A percentile compares a stretch with the other conserved stretches of the same genome.
Evolutionary conservation across 1,140 invertebrate genomes (phyloP).

Genomic region (Ooceraea biroi): DNA sequence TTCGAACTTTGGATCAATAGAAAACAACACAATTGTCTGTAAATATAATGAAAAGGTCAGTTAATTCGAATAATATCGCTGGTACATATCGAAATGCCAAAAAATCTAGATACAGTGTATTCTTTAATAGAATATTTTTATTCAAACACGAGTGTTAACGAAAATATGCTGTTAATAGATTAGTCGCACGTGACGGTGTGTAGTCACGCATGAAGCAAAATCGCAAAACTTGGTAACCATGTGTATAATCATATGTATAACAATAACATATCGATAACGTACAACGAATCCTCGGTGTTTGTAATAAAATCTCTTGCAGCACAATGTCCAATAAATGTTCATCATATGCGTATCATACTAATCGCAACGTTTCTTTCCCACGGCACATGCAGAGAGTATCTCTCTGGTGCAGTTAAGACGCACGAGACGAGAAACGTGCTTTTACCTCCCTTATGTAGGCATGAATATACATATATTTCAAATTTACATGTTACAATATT

Average conservation of each 20-base stretch:
- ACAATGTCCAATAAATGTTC: slow-evolving; percentile 34
- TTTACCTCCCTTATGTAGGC: slow-evolving; percentile 32
- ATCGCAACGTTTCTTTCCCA: slow-evolving; percentile 36
- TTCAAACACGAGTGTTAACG: slow-evolving; percentile 61
- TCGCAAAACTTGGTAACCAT: slow-evolving; percentile 50
- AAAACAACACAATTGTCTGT: background rate
- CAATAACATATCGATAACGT: slow-evolving; percentile 52
- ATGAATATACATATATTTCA: slow-evolving; percentile 55
- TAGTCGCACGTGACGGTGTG: slow-evolving; percentile 33
- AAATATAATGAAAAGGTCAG: background rate
- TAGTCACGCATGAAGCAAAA: slow-evolving; percentile 54
- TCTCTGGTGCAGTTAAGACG: slow-evolving; percentile 42
- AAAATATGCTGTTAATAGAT: slow-evolving; percentile 54
- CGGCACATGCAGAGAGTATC: slow-evolving; percentile 38
- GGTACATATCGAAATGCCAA: slow-evolving; percentile 25
- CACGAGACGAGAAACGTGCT: slow-evolving; percentile 52
- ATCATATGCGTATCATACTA: slow-evolving; percentile 17
- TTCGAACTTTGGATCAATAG: background rate
- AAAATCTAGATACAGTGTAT: slow-evolving; percentile 12
- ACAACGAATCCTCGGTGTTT: slow-evolving; percentile 52
- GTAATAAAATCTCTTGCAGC: slow-evolving; percentile 46
- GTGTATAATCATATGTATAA: slow-evolving; percentile 51
- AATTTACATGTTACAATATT: slow-evolving; percentile 46
- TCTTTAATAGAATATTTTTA: slow-evolving; percentile 58
- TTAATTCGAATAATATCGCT: background rate